These are phyloP conservation scores for Ectemnius lituratus DNA, from an alignment of 2,888 invertebrate species.

Conservation along the genomic window DNA sequence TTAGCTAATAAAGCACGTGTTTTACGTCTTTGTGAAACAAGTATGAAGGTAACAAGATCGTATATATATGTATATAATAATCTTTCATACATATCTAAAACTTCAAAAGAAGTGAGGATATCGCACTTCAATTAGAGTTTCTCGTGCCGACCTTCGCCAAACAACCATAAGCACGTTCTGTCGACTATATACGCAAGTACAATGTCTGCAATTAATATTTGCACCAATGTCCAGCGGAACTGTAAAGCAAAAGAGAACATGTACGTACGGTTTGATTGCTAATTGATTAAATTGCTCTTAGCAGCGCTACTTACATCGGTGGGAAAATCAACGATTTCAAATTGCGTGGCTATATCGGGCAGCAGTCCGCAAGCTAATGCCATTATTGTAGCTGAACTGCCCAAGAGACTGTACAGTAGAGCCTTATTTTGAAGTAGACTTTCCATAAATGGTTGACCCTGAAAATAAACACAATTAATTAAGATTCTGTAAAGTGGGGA, in stretches of 20 bases:
- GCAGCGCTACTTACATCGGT: constrained; percentile 84
- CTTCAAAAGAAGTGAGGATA: constrained; percentile 6
- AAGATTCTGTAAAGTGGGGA: constrained; percentile 10
- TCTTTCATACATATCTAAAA: constrained; percentile 30
- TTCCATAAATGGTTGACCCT: constrained; percentile 99
- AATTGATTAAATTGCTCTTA: too few relatives aligned
- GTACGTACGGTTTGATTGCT: too few relatives aligned
- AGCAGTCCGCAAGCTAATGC: constrained; percentile 90
- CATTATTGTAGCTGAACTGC: constrained; percentile 90
- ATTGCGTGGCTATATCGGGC: constrained; percentile 91
- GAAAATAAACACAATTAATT: constrained; percentile 62
- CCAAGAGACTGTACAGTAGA: constrained; percentile 92
- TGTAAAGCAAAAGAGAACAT: constrained; percentile 78
- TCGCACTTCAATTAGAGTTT: constrained; percentile 70
- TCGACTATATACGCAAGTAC: constrained; percentile 92
- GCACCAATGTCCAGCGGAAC: constrained; percentile 93
- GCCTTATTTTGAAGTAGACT: constrained; percentile 94
- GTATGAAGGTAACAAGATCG: constrained; percentile 31
- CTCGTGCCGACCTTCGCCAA: constrained; percentile 86
- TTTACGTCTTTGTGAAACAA: constrained; percentile 48
- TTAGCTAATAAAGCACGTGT: neutral
- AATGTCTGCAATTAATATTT: constrained; percentile 91
- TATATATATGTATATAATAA: constrained; percentile 21
- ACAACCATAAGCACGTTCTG: constrained; percentile 89
- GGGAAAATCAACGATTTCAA: constrained; percentile 97